These are phyloP conservation scores for Tethya wilhelma DNA, from an alignment of 37 sponge, comb jelly and placozoan species.

Conservation along the genomic window DNA sequence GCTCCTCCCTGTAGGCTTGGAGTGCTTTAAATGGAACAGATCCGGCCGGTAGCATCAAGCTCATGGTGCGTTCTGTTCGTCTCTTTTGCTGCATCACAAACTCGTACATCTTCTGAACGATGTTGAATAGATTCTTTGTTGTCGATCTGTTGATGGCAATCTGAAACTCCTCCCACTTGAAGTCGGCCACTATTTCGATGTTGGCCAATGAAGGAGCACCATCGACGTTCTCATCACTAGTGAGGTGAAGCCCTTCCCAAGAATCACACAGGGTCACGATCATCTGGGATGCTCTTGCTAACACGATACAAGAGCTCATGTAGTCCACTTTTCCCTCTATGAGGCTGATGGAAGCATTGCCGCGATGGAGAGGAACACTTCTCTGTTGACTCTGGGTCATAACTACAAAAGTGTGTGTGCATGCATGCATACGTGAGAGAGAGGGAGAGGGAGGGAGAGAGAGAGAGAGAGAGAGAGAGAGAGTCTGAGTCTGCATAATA, in stretches of 20 bases:
- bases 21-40: constrained; percentile 53
- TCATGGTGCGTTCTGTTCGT: constrained; percentile 73
- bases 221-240: not conserved
- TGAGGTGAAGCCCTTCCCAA: constrained; percentile 60
- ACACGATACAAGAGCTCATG: constrained; percentile 73
- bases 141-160: constrained; percentile 69
- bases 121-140: constrained; percentile 54
- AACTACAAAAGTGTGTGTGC: constrained; percentile 27
- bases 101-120: constrained; percentile 64
- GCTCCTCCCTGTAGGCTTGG: constrained; percentile 44
- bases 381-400: constrained; percentile 50
- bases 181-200: constrained; percentile 12
- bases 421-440: not conserved
- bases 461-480: constrained; percentile 5
- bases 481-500: not conserved
- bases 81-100: constrained; percentile 80
- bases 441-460: not conserved
- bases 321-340: constrained; percentile 76
- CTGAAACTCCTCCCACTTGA: constrained; percentile 69
- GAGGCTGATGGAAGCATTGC: constrained; percentile 22
- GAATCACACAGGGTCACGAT: constrained; percentile 26
- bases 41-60: constrained; percentile 65
- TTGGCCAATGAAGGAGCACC: constrained; percentile 2
- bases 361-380: constrained; percentile 61
- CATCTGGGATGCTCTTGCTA: constrained; percentile 39